phyloP scores from a whole-genome alignment of 1,140 invertebrate genomes.

The Daktulosphaira vitifoliae region DNA sequence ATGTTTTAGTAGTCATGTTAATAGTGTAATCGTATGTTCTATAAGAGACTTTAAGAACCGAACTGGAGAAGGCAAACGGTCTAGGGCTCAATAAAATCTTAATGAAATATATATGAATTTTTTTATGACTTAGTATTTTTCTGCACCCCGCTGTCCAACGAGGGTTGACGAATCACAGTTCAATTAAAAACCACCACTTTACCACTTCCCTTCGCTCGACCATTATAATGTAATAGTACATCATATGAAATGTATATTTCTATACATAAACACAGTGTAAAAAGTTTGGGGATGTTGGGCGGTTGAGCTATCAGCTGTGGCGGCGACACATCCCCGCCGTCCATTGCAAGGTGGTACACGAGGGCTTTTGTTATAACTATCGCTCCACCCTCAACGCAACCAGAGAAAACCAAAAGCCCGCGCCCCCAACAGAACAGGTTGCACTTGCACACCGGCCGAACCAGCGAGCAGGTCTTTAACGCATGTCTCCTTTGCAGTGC shows the following conservation, averaged over 20 bases:
- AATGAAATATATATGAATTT: too few relatives aligned
- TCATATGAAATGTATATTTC: slow-evolving; percentile 4
- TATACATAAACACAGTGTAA: not conserved
- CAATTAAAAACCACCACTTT: not conserved
- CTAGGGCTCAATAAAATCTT: too few relatives aligned
- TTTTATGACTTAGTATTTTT: too few relatives aligned
- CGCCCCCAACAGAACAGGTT: not conserved
- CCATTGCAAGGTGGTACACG: slow-evolving; percentile 16
- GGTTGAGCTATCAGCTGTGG: slow-evolving; percentile 10
- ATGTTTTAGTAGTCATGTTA: too few relatives aligned
- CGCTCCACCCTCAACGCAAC: slow-evolving; percentile 7
- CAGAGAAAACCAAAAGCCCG: not conserved
- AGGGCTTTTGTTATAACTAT: not conserved
- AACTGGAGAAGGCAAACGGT: too few relatives aligned
- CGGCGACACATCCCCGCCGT: not conserved
- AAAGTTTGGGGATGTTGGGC: not conserved
- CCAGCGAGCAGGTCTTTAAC: slow-evolving; percentile 4
- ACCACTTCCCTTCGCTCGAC: too few relatives aligned
- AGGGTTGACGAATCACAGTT: slow-evolving; percentile 28
- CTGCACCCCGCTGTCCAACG: not conserved
- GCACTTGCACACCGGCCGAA: slow-evolving; percentile 22
- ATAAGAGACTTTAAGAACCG: too few relatives aligned
- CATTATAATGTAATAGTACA: not conserved
- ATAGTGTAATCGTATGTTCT: too few relatives aligned
- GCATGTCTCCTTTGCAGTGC: not conserved